Conservation (phyloP, 2,113 vertebrate genomes). For the Egretta garzetta region DNA sequence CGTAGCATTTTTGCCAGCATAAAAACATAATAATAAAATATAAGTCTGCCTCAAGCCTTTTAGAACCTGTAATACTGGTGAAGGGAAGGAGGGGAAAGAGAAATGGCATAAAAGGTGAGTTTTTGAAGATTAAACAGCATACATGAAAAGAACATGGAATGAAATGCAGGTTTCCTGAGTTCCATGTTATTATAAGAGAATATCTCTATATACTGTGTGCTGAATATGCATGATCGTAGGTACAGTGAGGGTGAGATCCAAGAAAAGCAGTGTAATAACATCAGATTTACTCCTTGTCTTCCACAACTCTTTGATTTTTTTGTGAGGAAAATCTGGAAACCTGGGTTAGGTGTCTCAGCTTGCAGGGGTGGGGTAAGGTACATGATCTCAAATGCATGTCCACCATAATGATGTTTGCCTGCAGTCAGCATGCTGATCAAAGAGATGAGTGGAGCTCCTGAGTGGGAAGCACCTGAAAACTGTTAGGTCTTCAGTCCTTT, state of each 20-base stretch:
- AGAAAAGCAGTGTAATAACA: not conserved
- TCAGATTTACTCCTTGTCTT: not conserved
- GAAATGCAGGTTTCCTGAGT: not conserved
- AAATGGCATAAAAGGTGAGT: not conserved
- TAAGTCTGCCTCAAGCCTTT: not conserved
- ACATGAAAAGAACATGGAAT: not conserved
- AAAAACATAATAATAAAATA: not conserved
- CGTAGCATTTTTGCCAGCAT: not conserved
- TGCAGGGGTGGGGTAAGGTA: accelerated
- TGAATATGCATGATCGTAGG: not conserved
- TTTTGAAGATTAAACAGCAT: not conserved
- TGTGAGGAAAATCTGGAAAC: not conserved
- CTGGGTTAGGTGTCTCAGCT: not conserved
- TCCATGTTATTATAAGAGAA: not conserved
- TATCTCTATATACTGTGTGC: accelerated
- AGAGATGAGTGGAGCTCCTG: not conserved
- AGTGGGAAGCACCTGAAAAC: not conserved
- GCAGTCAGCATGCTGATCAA: not conserved
- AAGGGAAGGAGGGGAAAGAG: not conserved
- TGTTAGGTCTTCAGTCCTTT: not conserved
- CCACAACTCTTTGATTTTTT: not conserved
- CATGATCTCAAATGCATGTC: not conserved
- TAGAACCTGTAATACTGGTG: not conserved
- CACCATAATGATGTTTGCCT: not conserved
- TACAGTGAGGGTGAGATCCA: not conserved